Percentiles rank a stretch among this genome's conserved stretches.
These are phyloP conservation scores for Drosophila jambulina DNA, from an alignment of 1,140 invertebrate genomes.

Conservation along the genomic window DNA sequence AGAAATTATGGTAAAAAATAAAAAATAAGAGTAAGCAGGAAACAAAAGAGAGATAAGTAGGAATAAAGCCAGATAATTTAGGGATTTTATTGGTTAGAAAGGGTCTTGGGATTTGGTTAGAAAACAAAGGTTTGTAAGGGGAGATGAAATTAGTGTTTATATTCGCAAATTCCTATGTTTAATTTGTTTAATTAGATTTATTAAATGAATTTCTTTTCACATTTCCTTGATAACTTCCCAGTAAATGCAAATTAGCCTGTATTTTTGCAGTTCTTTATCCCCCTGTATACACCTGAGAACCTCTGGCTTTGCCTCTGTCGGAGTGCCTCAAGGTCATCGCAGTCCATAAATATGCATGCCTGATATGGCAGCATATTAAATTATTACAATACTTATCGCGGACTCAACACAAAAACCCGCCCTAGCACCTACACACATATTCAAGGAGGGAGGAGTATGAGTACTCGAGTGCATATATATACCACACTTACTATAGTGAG, in stretches of 20 bases:
- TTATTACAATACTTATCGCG: slow-evolving; percentile 45
- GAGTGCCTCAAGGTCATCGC: slow-evolving; percentile 27
- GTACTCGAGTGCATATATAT: background rate
- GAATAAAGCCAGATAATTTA: slow-evolving; percentile 4
- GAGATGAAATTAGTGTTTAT: background rate
- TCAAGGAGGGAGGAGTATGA: background rate
- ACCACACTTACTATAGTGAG: slow-evolving; percentile 7
- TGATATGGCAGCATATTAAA: slow-evolving; percentile 29
- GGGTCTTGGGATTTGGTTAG: background rate
- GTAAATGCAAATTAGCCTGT: slow-evolving; percentile 1
- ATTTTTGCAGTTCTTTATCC: background rate
- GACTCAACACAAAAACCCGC: slow-evolving; percentile 19
- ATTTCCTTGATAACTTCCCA: background rate
- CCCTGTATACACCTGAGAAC: slow-evolving; percentile 18
- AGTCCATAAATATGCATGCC: slow-evolving; percentile 45
- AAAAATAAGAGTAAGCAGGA: background rate
- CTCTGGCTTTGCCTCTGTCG: background rate
- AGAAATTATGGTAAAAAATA: background rate
- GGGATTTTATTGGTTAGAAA: slow-evolving; percentile 4
- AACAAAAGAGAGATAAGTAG: background rate
- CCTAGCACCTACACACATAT: slow-evolving; percentile 35
- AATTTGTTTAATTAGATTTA: background rate
- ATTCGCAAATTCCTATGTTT: too few species aligned
- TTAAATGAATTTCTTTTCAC: background rate
- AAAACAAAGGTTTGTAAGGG: background rate